phyloP scores from a whole-genome alignment of 2,888 invertebrate species.

The Drosophila pseudotalamancana region DNA sequence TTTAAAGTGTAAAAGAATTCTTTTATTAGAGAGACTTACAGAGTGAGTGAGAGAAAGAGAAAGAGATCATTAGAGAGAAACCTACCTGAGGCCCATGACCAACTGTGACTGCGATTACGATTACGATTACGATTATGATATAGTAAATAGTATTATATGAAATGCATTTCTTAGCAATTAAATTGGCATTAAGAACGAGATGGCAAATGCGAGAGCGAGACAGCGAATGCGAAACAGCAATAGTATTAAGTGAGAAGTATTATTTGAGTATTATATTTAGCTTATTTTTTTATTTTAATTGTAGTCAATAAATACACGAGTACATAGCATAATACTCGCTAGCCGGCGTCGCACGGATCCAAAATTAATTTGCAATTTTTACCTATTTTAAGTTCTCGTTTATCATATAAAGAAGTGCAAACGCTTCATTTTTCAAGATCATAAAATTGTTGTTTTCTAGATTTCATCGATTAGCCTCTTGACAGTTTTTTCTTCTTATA shows the following conservation, averaged over 20 bases:
- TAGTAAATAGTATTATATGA: constrained; percentile 13
- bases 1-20: constrained; percentile 28
- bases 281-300: too few species aligned
- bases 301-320: too few species aligned
- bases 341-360: too few species aligned
- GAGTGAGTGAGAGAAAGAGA: constrained; percentile 22
- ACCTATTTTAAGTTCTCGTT: too few species aligned
- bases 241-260: constrained; percentile 47
- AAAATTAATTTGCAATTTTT: too few species aligned
- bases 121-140: constrained; percentile 28
- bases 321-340: too few species aligned
- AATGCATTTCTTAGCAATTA: constrained; percentile 51
- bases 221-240: constrained; percentile 70
- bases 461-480: too few species aligned
- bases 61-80: constrained; percentile 52
- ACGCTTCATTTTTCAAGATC: too few species aligned
- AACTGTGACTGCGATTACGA: constrained; percentile 39
- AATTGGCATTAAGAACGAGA: constrained; percentile 54
- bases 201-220: constrained; percentile 66
- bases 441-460: too few species aligned
- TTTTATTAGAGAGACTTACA: constrained; percentile 18
- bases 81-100: constrained; percentile 60
- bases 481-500: background rate
- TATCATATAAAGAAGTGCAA: too few species aligned
- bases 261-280: background rate